Evolutionary conservation across 2,888 invertebrate genomes (phyloP).

Genomic region (Lutraria lutraria): DNA sequence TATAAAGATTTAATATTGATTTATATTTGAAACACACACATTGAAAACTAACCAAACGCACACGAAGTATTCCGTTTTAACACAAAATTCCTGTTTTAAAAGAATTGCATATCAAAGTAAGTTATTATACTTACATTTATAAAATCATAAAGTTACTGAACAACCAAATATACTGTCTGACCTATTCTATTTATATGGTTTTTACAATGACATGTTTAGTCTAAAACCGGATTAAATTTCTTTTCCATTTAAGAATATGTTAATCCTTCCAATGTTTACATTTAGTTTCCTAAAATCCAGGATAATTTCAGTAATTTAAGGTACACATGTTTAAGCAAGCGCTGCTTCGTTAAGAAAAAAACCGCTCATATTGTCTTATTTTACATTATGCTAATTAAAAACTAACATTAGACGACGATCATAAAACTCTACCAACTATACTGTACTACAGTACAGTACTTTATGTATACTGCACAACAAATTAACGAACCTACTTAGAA

Average conservation of each 20-base stretch:
- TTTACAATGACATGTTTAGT: neutral
- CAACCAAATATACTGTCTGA: neutral
- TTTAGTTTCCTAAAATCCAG: neutral
- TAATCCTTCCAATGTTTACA: neutral
- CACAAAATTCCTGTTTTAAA: neutral
- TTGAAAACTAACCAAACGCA: neutral
- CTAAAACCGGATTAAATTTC: slow-evolving; percentile 8
- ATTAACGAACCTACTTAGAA: neutral
- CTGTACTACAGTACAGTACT: neutral
- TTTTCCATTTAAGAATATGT: neutral
- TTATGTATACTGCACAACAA: neutral
- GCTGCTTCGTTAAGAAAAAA: neutral
- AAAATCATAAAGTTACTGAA: neutral
- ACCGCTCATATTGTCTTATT: neutral
- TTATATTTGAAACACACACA: neutral
- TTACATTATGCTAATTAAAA: neutral
- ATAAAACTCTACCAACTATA: neutral
- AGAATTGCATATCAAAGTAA: neutral
- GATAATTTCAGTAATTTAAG: neutral
- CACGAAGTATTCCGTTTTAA: neutral
- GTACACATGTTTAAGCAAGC: neutral
- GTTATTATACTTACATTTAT: neutral
- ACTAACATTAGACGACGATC: neutral
- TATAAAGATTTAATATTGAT: neutral
- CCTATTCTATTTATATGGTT: neutral